phyloP scores from a whole-genome alignment of 2,888 invertebrate species.

The Oligia strigilis region DNA sequence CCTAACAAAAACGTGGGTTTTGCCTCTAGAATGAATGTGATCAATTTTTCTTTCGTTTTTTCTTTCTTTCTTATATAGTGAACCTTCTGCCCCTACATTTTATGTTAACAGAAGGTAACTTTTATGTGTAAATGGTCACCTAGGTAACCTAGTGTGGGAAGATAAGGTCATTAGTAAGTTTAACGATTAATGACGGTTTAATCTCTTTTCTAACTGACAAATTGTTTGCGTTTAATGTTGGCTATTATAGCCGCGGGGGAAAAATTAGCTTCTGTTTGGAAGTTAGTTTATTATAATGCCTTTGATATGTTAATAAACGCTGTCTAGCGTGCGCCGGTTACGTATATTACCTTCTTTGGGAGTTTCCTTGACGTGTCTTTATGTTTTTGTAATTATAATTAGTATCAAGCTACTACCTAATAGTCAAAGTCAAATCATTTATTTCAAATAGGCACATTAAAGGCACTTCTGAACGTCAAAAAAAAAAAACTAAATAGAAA shows the following conservation, averaged over 20 bases:
- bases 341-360: background rate
- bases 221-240: conserved; percentile 38
- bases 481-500: too few species aligned
- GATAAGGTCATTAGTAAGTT: conserved; percentile 43
- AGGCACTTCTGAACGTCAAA: too few species aligned
- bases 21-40: background rate
- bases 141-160: conserved; percentile 36
- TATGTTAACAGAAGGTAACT: conserved; percentile 20
- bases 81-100: conserved; percentile 5
- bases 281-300: background rate
- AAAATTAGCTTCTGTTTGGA: background rate
- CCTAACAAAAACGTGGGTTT: background rate
- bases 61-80: background rate
- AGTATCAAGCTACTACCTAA: background rate
- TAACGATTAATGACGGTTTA: conserved; percentile 44
- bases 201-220: conserved; percentile 38
- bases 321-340: background rate
- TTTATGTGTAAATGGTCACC: conserved; percentile 8
- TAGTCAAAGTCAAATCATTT: background rate
- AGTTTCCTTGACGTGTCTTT: background rate
- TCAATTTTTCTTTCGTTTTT: background rate
- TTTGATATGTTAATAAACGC: background rate
- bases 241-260: background rate
- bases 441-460: too few species aligned
- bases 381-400: background rate